phyloP scores from a whole-genome alignment of 1,140 invertebrate species.

The Orius insidiosus region DNA sequence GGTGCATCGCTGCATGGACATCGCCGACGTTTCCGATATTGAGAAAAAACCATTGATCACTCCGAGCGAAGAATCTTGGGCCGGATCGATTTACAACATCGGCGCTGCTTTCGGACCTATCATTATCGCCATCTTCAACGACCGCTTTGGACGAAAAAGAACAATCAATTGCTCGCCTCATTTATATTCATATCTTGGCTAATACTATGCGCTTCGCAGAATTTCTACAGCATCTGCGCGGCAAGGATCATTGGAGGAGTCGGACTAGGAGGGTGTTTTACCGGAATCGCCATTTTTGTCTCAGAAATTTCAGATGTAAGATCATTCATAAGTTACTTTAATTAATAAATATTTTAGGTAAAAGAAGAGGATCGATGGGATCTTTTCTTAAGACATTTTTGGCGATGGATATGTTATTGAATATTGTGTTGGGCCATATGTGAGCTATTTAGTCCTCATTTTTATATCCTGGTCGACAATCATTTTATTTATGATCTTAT shows the following conservation, averaged over 20 bases:
- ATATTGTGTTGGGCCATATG: conserved; percentile 55
- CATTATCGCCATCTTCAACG: background rate
- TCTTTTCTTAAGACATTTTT: too few relatives aligned
- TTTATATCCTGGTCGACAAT: conserved; percentile 30
- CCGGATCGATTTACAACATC: background rate
- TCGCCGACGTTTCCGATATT: background rate
- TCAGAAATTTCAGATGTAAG: conserved; percentile 1
- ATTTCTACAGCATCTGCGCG: background rate
- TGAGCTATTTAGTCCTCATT: conserved; percentile 46
- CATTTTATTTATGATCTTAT: too few relatives aligned
- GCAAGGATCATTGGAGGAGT: background rate
- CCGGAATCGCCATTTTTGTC: background rate
- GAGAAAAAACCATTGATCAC: too few relatives aligned
- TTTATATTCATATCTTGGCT: background rate
- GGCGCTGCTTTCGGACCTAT: background rate
- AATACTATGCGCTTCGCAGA: background rate
- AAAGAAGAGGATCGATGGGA: too few relatives aligned
- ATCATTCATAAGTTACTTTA: too few relatives aligned
- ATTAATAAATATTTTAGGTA: too few relatives aligned
- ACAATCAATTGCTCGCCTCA: background rate
- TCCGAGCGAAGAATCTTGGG: too few relatives aligned
- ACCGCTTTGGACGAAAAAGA: background rate
- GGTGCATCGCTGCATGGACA: background rate
- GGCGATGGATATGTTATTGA: conserved; percentile 48
- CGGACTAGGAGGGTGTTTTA: background rate